phyloP scores from a whole-genome alignment of 1,140 invertebrate species.

The Mylabris phalerata region DNA sequence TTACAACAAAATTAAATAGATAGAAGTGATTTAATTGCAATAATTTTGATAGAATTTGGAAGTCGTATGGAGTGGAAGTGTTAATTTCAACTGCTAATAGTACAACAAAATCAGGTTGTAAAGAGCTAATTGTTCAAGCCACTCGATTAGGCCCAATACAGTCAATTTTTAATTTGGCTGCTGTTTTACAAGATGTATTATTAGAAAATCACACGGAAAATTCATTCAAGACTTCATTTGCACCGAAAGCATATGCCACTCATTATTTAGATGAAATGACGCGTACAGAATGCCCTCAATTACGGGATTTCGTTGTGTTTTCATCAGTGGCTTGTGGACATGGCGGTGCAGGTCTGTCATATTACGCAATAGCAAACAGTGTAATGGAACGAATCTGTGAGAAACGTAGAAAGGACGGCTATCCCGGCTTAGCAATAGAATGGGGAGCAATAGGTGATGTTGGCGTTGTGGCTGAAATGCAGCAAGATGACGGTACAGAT shows the following conservation, averaged over 20 bases:
- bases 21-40: too few species aligned
- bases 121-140: slow-evolving; percentile 53
- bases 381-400: slow-evolving; percentile 67
- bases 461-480: slow-evolving; percentile 70
- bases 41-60: slow-evolving; percentile 43
- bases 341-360: slow-evolving; percentile 82
- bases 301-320: slow-evolving; percentile 61
- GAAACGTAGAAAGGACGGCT: slow-evolving; percentile 46
- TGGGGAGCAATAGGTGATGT: slow-evolving; percentile 66
- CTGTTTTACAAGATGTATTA: slow-evolving; percentile 52
- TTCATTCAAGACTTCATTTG: slow-evolving; percentile 41
- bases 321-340: slow-evolving; percentile 82
- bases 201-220: slow-evolving; percentile 75
- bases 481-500: slow-evolving; percentile 66
- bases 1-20: too few species aligned
- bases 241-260: slow-evolving; percentile 45
- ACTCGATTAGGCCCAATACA: slow-evolving; percentile 56
- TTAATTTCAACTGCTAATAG: slow-evolving; percentile 46
- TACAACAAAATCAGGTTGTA: slow-evolving; percentile 45
- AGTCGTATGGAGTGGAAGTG: slow-evolving; percentile 48
- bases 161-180: slow-evolving; percentile 72
- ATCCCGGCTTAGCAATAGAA: slow-evolving; percentile 51
- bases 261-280: slow-evolving; percentile 46
- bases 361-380: slow-evolving; percentile 73
- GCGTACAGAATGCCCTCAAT: slow-evolving; percentile 42